Conservation (phyloP, 2,113 vertebrate genomes). For the Callipepla californica region DNA sequence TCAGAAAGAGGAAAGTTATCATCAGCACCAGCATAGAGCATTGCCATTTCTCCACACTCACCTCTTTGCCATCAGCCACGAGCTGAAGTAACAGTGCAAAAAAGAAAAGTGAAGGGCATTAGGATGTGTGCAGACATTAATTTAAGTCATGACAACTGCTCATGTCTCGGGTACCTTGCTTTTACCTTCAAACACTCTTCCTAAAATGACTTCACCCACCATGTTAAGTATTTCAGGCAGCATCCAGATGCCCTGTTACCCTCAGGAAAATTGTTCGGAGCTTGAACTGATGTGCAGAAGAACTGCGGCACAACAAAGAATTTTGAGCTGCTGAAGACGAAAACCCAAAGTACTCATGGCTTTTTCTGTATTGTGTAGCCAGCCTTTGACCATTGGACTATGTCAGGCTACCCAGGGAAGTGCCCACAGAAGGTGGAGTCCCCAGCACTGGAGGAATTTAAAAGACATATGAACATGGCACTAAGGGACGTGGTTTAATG, state of each 20-base stretch:
- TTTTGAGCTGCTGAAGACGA: background rate
- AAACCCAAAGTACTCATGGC: background rate
- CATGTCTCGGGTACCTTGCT: background rate
- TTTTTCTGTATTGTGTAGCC: background rate
- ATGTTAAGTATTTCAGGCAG: background rate
- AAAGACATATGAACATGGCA: background rate
- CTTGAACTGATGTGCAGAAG: background rate
- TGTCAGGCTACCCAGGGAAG: background rate
- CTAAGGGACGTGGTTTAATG: background rate
- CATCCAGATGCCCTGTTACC: background rate
- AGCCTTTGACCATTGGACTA: background rate
- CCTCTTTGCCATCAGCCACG: background rate
- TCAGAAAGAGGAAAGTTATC: background rate
- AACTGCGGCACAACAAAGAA: background rate
- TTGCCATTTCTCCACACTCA: background rate
- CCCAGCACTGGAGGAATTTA: background rate
- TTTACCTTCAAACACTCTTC: background rate
- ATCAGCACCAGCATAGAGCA: background rate
- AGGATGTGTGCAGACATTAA: background rate
- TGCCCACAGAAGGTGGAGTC: background rate
- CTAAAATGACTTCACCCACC: background rate
- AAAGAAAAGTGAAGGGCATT: background rate
- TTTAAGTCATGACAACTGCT: background rate
- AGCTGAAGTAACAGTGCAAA: background rate
- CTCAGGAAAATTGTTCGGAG: background rate